Base-by-base conservation (phyloP, 2,797 vertebrate genomes). In the Tachyglossus aculeatus region DNA sequence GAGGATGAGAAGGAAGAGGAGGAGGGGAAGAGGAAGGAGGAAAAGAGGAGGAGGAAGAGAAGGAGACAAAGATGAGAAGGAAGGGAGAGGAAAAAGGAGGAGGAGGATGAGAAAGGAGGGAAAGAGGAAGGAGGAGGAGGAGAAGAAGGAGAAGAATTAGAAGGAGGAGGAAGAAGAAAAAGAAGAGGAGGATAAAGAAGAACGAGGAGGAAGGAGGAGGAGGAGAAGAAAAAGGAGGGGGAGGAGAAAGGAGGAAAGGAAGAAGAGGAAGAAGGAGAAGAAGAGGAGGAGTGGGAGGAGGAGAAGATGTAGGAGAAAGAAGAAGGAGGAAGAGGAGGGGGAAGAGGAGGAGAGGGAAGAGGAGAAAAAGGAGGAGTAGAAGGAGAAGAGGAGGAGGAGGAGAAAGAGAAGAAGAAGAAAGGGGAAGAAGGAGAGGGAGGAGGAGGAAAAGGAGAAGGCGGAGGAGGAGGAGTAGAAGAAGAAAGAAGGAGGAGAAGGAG, bases 91-190 rank as follows among this genome's bases (percentile, higher is more conserved):
- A 5, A 32, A 19, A 10, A 11, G n/a, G 16, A 18, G 24, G 24
- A 34, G 55, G 13, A 14, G 16, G 16, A 31, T 27, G 29, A 59
- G 41, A 22, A 56, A 19, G 39, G 69, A 52, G 38, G 63, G 63
- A 22, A 57, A 0, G 0, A 62, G 47, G 27, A 56, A 53, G 68
- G 52, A 52, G 68, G 50, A 58, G 78, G 41, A 12, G 2, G 12
- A 69, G 29, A 44, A 0, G 0, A 45, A 77, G 77, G 74, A 86
- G 73, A 88, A 88, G 83, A 81, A 77, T 29, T 56, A 67, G 71
- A n/a, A n/a, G n/a, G 31, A 72, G 47, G 72, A 67, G 44, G 51
- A 24, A 61, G 76, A 63, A 77, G 64, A 62, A 59, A 65, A 76
- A 29, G 69, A 65, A 56, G 37, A 16, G 0, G 5, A 21, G 24